Percentiles rank a stretch among this genome's conserved stretches.
These are phyloP conservation scores for Trichonephila clavipes DNA, from an alignment of 1,140 invertebrate genomes.

Conservation along the genomic window DNA sequence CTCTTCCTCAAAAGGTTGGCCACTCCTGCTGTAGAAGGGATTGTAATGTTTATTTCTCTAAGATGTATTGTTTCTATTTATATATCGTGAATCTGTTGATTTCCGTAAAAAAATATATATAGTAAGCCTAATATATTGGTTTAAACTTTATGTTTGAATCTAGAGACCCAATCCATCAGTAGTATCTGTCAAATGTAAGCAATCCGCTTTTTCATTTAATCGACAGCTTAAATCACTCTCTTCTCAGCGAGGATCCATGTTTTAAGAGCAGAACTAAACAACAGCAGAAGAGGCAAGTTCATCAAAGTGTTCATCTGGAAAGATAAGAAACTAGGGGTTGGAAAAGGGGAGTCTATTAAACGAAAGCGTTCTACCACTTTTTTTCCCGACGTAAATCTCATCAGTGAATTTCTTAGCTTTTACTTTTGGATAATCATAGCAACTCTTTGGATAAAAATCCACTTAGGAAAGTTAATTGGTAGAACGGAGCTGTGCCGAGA, in stretches of 20 bases:
- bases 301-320: conserved; percentile 26
- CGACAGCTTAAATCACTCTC: neutral
- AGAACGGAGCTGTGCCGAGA: conserved; percentile 34
- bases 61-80: too few relatives aligned
- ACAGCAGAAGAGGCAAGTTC: neutral
- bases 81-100: too few relatives aligned
- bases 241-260: neutral
- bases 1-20: too few relatives aligned
- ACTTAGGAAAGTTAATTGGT: conserved; percentile 68
- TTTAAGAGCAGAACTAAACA: neutral
- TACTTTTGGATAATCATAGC: conserved; percentile 63
- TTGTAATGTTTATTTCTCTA: too few relatives aligned
- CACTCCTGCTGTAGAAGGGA: too few relatives aligned
- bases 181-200: neutral
- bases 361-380: neutral
- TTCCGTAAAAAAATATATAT: too few relatives aligned
- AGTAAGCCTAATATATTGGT: too few relatives aligned
- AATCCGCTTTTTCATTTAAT: neutral
- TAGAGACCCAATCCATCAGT: neutral
- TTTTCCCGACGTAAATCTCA: conserved; percentile 48
- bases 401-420: conserved; percentile 63
- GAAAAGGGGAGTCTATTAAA: conserved; percentile 14
- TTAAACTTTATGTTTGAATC: neutral
- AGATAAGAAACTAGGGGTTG: neutral
- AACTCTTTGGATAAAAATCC: conserved; percentile 55